Conservation (phyloP, 1,140 invertebrate species). For the Anagrus nilaparvatae region DNA sequence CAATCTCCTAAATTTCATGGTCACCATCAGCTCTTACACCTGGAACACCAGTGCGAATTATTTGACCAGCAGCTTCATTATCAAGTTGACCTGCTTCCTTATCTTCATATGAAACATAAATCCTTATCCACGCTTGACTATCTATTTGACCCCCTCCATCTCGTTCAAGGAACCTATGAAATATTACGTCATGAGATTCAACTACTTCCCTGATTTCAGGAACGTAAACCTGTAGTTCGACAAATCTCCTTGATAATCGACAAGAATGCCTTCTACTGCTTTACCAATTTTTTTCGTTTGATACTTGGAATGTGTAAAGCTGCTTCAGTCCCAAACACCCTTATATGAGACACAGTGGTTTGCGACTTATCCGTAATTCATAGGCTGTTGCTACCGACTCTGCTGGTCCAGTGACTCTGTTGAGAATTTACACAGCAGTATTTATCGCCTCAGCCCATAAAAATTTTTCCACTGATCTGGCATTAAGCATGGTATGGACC, state of each 20-base stretch:
- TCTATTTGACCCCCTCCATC: too few relatives aligned
- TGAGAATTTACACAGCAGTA: slow-evolving; percentile 1
- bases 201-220: too few relatives aligned
- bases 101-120: too few relatives aligned
- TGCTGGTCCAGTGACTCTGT: background rate
- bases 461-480: background rate
- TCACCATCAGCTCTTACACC: too few relatives aligned
- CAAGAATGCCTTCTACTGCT: background rate
- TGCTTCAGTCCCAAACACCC: slow-evolving; percentile 24
- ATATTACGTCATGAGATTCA: too few relatives aligned
- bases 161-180: too few relatives aligned
- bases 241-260: slow-evolving; percentile 4
- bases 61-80: too few relatives aligned
- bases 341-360: slow-evolving; percentile 21
- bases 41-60: too few relatives aligned
- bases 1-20: too few relatives aligned
- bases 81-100: too few relatives aligned
- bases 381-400: slow-evolving; percentile 5
- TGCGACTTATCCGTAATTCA: slow-evolving; percentile 20
- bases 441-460: slow-evolving; percentile 5
- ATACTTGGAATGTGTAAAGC: slow-evolving; percentile 5
- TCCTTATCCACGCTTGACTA: too few relatives aligned
- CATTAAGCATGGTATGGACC: background rate
- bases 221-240: too few relatives aligned
- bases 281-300: slow-evolving; percentile 8